Base-by-base conservation (phyloP, 2,113 vertebrate genomes). In the Myotis brandtii region DNA sequence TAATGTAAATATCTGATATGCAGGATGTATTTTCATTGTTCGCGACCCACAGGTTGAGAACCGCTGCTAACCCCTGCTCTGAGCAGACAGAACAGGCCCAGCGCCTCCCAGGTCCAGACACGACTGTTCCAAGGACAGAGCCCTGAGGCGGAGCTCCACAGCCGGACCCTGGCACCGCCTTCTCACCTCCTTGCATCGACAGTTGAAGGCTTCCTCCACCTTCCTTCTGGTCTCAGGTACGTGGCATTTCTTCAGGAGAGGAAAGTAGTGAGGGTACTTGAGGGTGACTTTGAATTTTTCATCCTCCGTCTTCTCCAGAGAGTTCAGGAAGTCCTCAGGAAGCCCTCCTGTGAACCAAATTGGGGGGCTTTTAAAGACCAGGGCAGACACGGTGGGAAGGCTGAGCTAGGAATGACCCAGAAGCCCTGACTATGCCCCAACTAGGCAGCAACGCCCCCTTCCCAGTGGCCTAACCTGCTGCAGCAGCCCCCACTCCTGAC, bases 221-320 rank as follows among this genome's bases (percentile, higher is more conserved):
- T 98, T 99, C 96, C 97, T 98, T 69, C 99, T 98, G 0, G 99
- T 99, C 95, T 99, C 99, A 0, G 99, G 99, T 84, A 99, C 98
- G 0, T 99, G 98, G 96, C 99, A 99, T 64, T 99, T 99, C 98
- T 99, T 99, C 98, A 99, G 99, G 88, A 99, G 98, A 1, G 99
- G 99, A 94, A 99, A 99, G 95, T 99, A 99, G 93, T 99, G 99
- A 0, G 99, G 99, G 97, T 99, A 99, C 93, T 99, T 99, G 73
- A 99, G 98, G 0, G 99, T 99, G 75, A 99, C 98, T 93, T 99
- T 99, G 87, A 99, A 97, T 88, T 98, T 98, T 21, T 99, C 99
- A 0, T 98, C 98, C 21, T 99, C 99, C 0, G 98, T 98, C 97
- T 99, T 99, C 93, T 99, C 99, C 98, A 99, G 98, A 3, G 99